A percentile compares a stretch with the other conserved stretches of the same genome.
Evolutionary conservation across 2,113 vertebrate genomes (phyloP).

Genomic region (Gavialis gangeticus): DNA sequence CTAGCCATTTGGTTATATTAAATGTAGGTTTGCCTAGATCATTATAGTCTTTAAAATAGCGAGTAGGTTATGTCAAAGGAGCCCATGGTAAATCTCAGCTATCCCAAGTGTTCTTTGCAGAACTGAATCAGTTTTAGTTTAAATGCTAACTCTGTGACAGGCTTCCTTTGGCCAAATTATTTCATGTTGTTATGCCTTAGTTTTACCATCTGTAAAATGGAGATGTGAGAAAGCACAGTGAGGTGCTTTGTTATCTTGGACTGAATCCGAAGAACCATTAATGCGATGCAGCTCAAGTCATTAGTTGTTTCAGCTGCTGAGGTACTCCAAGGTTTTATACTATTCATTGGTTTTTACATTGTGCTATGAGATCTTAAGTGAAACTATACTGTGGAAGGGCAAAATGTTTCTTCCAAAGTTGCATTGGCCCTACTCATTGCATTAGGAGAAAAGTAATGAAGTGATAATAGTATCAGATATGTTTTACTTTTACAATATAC

Average conservation of each 20-base stretch:
- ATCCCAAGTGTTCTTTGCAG: background rate
- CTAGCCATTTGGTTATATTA: background rate
- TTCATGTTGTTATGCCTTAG: background rate
- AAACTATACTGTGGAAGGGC: background rate
- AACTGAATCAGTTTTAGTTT: background rate
- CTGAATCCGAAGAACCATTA: rapidly evolving
- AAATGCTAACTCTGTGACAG: background rate
- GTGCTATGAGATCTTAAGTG: background rate
- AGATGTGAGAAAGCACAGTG: background rate
- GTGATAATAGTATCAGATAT: background rate
- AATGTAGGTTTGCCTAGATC: background rate
- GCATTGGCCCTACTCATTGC: background rate
- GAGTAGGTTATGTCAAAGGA: background rate
- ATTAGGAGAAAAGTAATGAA: background rate
- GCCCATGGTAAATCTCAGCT: background rate
- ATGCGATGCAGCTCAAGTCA: background rate
- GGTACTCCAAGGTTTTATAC: background rate
- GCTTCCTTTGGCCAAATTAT: background rate
- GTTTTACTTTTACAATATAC: background rate
- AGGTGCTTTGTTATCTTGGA: background rate
- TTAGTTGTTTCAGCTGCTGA: background rate
- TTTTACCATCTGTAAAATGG: background rate
- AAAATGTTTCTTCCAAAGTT: background rate
- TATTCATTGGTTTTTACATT: background rate
- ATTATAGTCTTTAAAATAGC: background rate